phyloP scores from a whole-genome alignment of 2,888 invertebrate genomes.

The Mythimna pallens region DNA sequence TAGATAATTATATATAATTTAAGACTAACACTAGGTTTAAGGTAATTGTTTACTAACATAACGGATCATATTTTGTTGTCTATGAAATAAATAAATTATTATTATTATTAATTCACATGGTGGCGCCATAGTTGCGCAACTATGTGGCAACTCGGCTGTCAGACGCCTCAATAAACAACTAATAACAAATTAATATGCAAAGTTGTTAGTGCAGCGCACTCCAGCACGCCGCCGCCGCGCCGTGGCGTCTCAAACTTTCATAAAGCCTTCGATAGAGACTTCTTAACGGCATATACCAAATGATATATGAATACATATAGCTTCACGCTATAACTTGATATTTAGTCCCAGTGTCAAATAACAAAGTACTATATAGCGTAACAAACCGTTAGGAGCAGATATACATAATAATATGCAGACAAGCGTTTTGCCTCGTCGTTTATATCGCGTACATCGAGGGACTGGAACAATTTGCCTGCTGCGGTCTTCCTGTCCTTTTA shows the following conservation, averaged over 20 bases:
- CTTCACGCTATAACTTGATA: neutral
- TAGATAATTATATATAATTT: too few relatives aligned
- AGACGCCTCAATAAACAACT: constrained; percentile 65
- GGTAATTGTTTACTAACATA: too few relatives aligned
- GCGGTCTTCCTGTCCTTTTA: too few relatives aligned
- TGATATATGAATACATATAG: neutral
- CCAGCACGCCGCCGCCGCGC: constrained; percentile 1
- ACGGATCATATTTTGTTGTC: too few relatives aligned
- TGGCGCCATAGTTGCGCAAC: constrained; percentile 2
- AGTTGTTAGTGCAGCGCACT: constrained; percentile 46
- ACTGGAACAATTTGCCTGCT: too few relatives aligned
- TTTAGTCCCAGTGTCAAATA: neutral
- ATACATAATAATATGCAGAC: too few relatives aligned
- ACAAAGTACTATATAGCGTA: neutral
- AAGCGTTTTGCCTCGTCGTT: too few relatives aligned
- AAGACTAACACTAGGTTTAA: too few relatives aligned
- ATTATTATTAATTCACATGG: neutral
- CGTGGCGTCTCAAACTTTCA: constrained; percentile 36
- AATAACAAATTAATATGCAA: constrained; percentile 69
- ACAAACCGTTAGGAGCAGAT: neutral
- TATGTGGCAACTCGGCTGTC: constrained; percentile 52
- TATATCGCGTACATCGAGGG: too few relatives aligned
- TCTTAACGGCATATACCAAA: constrained; percentile 6
- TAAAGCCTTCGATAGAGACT: neutral
- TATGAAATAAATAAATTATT: too few relatives aligned